Base-by-base conservation (phyloP, 2,797 vertebrate genomes). In the Pipistrellus kuhlii region DNA sequence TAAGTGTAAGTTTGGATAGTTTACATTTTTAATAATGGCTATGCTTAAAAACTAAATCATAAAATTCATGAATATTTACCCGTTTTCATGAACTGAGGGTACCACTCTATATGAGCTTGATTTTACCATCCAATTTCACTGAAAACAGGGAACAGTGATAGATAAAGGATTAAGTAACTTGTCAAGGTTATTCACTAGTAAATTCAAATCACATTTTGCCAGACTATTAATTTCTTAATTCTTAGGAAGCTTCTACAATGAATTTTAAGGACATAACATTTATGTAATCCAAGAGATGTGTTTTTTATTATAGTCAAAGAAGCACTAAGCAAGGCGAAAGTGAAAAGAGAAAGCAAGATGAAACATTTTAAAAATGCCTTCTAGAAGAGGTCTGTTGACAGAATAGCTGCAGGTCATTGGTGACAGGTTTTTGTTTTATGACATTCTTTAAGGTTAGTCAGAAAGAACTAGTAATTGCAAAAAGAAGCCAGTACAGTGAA, bases 391-490 rank as follows among this genome's bases (percentile, higher is more conserved):
- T 0, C 0, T 87, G 3, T 59, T 90, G 95, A 93, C 59, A 95
- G 92, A 88, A 77, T 95, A 86, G 21, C 55, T 66, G 6, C 55
- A 55, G 51, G 57, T 87, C 41, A 62, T 12, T 81, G 83, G 27
- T 91, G 69, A 93, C 55, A 94, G 8, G 32, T 88, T 90, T 93
- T 81, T 90, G 57, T 93, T 95, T 90, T 44, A 82, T 89, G 86
- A 27, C 48, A 88, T 95, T 89, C 64, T 88, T 10, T 91, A 83
- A 93, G 46, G 46, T 91, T 83, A 92, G 30, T 92, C 48, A 68
- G 20, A 84, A 95, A 89, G 86, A 95, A 93, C 44, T 78, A 89
- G 57, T 85, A 88, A 96, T 82, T 84, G 69, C 51, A 95, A 94
- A 97, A 62, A 62, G 72, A 94, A 85, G 51, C 77, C 48, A 77